phyloP scores from a whole-genome alignment of 53 echinoderm and acorn worm species.

The Holothuria scabra region DNA sequence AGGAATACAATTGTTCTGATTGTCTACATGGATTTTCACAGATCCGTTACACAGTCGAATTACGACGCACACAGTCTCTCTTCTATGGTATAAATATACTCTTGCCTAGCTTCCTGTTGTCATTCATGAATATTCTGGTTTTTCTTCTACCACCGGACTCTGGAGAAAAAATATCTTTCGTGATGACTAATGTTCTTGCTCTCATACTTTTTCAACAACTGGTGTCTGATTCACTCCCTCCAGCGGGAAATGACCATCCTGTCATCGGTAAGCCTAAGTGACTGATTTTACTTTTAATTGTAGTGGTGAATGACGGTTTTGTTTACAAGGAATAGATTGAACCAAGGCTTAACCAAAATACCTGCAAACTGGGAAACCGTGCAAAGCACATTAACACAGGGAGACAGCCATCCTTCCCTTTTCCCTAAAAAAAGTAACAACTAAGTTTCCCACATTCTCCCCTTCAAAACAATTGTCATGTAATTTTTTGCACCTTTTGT shows the following conservation, averaged over 20 bases:
- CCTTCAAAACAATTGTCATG: too few species aligned
- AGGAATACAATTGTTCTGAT: neutral
- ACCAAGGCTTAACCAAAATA: too few species aligned
- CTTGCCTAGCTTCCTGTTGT: conserved; percentile 59
- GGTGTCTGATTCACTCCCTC: conserved; percentile 60
- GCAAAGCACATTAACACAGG: too few species aligned
- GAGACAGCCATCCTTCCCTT: too few species aligned
- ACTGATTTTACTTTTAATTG: too few species aligned
- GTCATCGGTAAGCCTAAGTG: conserved; percentile 57
- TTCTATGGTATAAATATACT: conserved; percentile 62
- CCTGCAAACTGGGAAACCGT: too few species aligned
- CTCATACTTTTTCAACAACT: conserved; percentile 73
- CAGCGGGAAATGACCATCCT: conserved; percentile 55
- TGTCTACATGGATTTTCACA: neutral
- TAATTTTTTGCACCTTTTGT: too few species aligned
- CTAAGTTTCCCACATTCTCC: too few species aligned
- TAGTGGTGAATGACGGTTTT: too few species aligned
- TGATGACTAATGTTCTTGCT: conserved; percentile 70
- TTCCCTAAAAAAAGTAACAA: too few species aligned
- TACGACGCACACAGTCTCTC: conserved; percentile 3
- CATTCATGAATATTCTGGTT: conserved; percentile 55
- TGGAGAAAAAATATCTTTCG: conserved; percentile 78
- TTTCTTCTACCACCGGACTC: conserved; percentile 70
- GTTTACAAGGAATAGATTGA: too few species aligned
- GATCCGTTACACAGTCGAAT: conserved; percentile 6